Evolutionary conservation across 2,888 invertebrate genomes (phyloP), one percentile per base, ranked within the genome.

Genomic region (Aricia artaxerxes): DNA sequence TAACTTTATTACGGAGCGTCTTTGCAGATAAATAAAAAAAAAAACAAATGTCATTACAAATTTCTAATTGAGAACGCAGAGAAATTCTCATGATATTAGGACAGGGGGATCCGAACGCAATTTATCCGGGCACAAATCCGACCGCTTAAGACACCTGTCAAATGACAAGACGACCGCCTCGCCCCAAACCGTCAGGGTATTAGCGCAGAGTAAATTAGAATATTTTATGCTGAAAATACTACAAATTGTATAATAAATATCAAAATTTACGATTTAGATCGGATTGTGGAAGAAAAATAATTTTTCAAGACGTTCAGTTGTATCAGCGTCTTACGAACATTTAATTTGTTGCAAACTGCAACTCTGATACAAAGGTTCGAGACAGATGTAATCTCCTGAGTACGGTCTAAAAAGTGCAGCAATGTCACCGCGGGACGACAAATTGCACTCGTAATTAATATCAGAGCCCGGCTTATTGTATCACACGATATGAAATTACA

Each of bases 101-200:
- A 72, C 24, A 49, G 73, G 64, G 77, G 61, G 77, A 77, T 64
- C 77, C 77, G 60, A 77, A 81, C 82, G 85, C 89, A 90, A 92
- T 92, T 92, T 90, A 91, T 92, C 89, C 87, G 84, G 83, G 87
- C 89, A 91, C 89, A 91, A 91, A 92, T 91, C 91, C 90, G 85
- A 87, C 88, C 89, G 85, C 89, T 88, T 90, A 88, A 88, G 91
- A 89, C 91, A 92, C 91, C 92, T 92, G 92, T 92, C 93, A 93
- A 88, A 89, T 85, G 86, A 84, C 84, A 85, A 84, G 89, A 89
- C 88, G 84, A 87, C 86, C 88, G 88, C 87, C 40, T 77, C 77
- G 69, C 76, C 76, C 57, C 13, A 76, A 76, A 76, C 76, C 76
- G 76, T 57, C 57, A 57, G 86, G 88, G 88, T 88, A 90, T 90